Evolutionary conservation across 2,113 vertebrate species (phyloP).

Genomic region (Naja naja): DNA sequence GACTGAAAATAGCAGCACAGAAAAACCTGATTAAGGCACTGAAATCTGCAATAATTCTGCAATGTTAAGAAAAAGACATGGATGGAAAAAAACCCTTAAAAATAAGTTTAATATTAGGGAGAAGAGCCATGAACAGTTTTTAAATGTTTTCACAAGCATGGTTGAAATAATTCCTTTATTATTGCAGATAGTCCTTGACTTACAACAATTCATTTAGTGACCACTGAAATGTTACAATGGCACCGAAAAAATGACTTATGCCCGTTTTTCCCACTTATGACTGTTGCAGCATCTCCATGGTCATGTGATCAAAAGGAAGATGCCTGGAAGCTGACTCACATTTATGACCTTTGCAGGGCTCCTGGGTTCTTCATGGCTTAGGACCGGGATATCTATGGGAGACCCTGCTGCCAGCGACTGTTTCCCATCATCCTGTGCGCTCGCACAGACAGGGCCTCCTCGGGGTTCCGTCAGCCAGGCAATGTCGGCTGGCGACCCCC

Average conservation of each 20-base stretch:
- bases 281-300: no score
- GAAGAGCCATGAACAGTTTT: neutral
- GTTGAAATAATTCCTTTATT: neutral
- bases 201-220: neutral
- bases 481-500: no score
- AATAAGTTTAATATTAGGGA: neutral
- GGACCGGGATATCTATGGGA: no score
- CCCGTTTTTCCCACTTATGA: no score
- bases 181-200: neutral
- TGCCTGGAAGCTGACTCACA: neutral
- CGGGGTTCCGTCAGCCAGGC: no score
- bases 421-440: no score
- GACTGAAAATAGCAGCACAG: conserved; percentile 11
- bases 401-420: no score
- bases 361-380: no score
- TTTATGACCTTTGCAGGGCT: neutral
- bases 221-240: neutral
- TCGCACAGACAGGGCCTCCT: no score
- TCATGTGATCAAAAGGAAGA: neutral
- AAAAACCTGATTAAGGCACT: neutral
- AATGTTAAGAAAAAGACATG: neutral
- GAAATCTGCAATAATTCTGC: neutral
- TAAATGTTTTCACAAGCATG: neutral
- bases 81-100: neutral
- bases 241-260: neutral